Base-by-base conservation (phyloP, 2,888 invertebrate genomes). In the Willowsia nigromaculata region DNA sequence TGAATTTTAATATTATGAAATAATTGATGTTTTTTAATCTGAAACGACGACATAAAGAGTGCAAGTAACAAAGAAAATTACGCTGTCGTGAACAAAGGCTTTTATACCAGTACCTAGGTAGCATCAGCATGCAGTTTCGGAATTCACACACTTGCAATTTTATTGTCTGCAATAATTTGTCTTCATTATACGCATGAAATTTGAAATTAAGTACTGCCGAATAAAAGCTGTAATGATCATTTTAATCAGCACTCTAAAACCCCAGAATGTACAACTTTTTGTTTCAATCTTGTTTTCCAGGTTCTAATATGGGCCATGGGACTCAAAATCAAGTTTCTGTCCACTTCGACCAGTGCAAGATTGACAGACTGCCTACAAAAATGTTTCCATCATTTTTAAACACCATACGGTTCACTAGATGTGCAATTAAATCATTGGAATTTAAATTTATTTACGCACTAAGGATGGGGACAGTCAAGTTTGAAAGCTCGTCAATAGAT, bases 381-480 rank as follows among this genome's bases (percentile, higher is more conserved):
- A 81, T 91, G n/a, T 92, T 92, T 56, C 92, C 92, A 76, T 92
- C 92, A 7, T 91, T 82, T 62, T 43, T 92, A 47, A 87, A 90
- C 78, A 88, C 27, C 40, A 88, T 92, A 22, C 88, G 88, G 68
- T 92, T 93, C 65, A 56, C 80, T n/a, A 94, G 95, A 92, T 94
- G 95, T 71, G 94, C 94, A 92, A 95, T 96, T 15, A 94, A 94
- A 50, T 94, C 94, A 11, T 95, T 97, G 65, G 94, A 95, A 25
- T 94, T 94, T 50, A 95, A 95, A 76, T 96, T 96, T 0, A 96
- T 97, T 93, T 95, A 95, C 81, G 96, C 96, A 1, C 95, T 95
- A 92, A 95, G 95, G 59, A 95, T 96, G 93, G 95, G 95, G 91
- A 94, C 95, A 76, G 95, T 97, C 9, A 94, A 94, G 92, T 95